These are phyloP conservation scores for Spisula subtruncata DNA, from an alignment of 2,888 invertebrate species.

Conservation along the genomic window DNA sequence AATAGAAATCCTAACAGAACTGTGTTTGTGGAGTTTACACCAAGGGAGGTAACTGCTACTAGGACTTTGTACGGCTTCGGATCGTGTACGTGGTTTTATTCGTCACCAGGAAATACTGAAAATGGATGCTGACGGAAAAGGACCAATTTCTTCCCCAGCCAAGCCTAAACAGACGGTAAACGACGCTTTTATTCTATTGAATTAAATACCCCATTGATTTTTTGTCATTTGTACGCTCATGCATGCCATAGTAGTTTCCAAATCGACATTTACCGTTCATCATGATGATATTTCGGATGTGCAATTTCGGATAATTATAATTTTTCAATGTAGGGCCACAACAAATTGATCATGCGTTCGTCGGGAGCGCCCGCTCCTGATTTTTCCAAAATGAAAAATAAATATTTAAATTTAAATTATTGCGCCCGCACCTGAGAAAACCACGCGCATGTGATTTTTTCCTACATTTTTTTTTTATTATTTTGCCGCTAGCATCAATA, in stretches of 20 bases:
- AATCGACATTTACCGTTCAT: not conserved
- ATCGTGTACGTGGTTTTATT: constrained; percentile 72
- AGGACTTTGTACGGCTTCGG: constrained; percentile 26
- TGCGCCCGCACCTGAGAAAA: too few species aligned
- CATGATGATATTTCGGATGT: not conserved
- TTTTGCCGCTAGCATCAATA: too few species aligned
- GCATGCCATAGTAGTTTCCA: not conserved
- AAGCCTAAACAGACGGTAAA: constrained; percentile 63
- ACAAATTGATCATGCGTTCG: too few species aligned
- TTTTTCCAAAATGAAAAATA: too few species aligned
- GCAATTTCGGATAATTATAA: not conserved
- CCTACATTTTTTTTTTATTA: too few species aligned
- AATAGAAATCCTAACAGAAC: too few species aligned
- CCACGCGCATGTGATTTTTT: too few species aligned
- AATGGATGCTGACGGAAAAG: constrained; percentile 55
- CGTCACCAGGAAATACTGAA: constrained; percentile 1
- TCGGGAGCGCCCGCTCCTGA: too few species aligned
- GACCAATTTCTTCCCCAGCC: constrained; percentile 51
- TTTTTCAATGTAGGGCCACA: too few species aligned
- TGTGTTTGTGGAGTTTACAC: too few species aligned
- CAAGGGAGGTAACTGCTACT: too few species aligned
- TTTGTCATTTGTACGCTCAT: not conserved
- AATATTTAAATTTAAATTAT: too few species aligned
- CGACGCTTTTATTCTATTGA: not conserved
- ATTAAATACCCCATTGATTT: not conserved